phyloP scores from a whole-genome alignment of 64 coral and sea anemone genomes.

The Actinia equina region DNA sequence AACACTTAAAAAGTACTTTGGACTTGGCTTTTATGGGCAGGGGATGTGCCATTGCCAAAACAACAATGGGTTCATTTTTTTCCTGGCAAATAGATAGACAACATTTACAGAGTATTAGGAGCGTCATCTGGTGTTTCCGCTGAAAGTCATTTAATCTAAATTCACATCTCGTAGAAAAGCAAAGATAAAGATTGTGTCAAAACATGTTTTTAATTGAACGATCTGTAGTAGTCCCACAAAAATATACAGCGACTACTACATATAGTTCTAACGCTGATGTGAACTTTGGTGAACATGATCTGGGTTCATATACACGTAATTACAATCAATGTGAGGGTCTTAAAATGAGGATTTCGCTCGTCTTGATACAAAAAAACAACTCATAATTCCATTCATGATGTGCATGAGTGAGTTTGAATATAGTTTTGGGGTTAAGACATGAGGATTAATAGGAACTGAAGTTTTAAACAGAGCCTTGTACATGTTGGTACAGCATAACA shows the following conservation, averaged over 20 bases:
- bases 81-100: background rate
- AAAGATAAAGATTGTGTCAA: background rate
- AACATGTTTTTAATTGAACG: background rate
- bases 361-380: background rate
- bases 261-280: background rate
- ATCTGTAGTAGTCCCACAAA: background rate
- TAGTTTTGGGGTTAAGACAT: background rate
- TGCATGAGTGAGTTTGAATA: background rate
- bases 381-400: background rate
- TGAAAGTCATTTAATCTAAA: background rate
- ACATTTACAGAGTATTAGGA: background rate
- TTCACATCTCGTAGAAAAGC: background rate
- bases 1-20: background rate
- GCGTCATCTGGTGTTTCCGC: background rate
- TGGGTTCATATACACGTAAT: background rate
- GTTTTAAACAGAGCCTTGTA: background rate
- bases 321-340: background rate
- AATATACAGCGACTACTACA: background rate
- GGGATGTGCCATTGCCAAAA: background rate
- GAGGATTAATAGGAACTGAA: background rate
- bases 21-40: background rate
- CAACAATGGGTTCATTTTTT: background rate
- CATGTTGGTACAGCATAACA: slow-evolving; percentile 4
- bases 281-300: background rate
- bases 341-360: background rate